phyloP scores from a whole-genome alignment of 1,140 invertebrate genomes.

The Cyclina sinensis region DNA sequence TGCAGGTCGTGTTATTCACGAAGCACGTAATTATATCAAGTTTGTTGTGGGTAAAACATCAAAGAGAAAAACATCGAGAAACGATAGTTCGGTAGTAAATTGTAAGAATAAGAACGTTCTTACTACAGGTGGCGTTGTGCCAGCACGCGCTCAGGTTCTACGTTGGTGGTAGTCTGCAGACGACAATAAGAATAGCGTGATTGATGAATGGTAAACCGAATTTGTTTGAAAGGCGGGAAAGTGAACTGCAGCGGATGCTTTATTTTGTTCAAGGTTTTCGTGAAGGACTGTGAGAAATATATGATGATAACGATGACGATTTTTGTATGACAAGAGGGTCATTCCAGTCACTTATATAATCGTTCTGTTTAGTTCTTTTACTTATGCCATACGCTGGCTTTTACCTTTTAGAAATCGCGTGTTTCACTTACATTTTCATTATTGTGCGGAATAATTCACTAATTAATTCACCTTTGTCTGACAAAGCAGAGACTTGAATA shows the following conservation, averaged over 20 bases:
- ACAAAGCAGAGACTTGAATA: too few relatives aligned
- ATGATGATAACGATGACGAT: too few relatives aligned
- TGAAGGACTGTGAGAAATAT: neutral
- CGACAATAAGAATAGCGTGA: conserved; percentile 17
- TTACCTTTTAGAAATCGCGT: too few relatives aligned
- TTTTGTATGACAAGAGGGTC: too few relatives aligned
- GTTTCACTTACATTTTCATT: too few relatives aligned
- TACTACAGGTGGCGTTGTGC: conserved; percentile 18
- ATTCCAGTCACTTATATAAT: too few relatives aligned
- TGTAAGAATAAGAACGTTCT: conserved; percentile 11
- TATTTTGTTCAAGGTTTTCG: conserved; percentile 6
- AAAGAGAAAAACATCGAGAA: neutral
- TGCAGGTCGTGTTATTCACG: conserved; percentile 16
- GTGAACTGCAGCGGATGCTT: neutral
- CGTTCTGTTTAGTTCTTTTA: too few relatives aligned
- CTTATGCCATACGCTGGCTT: too few relatives aligned
- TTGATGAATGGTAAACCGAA: conserved; percentile 29
- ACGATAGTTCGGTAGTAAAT: conserved; percentile 31
- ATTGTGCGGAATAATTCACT: too few relatives aligned
- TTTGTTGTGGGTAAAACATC: conserved; percentile 30
- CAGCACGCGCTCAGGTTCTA: conserved; percentile 31
- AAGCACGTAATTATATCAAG: conserved; percentile 23
- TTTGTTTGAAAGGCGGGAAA: conserved; percentile 24
- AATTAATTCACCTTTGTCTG: too few relatives aligned
- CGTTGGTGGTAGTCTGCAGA: conserved; percentile 30